Base-by-base conservation (phyloP, 1,140 invertebrate genomes). In the Muscidifurax raptorellus region DNA sequence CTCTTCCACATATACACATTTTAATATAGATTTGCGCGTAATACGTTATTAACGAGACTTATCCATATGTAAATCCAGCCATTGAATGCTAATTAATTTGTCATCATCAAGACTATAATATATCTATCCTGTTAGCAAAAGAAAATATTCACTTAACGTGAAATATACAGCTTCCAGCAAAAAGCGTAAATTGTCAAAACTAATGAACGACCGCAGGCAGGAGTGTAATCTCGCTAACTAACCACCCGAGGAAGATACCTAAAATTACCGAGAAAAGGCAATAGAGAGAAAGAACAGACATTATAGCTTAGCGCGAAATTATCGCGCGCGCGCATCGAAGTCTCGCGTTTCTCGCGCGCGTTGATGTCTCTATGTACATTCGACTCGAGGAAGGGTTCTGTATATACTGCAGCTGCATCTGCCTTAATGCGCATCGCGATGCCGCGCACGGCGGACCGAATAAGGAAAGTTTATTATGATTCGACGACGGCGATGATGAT, bases 341-440 rank as follows among this genome's bases (percentile, higher is more conserved):
- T 82, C 80, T 79, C 80, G 40, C 76, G 40, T 36, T 74, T 75
- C 52, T 47, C 44, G 22, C 76, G 28, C 75, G 66, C 77, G 69
- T 79, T 75, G 75, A 82, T 78, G 85, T 86, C 76, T 79, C 72
- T 78, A 82, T 78, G 10, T 22, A 81, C 75, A n/a, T 15, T n/a
- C 18, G 47, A 4, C 7, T 9, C 18, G 10, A n/a, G 30, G 7
- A 59, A 59, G 52, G 52, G 52, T 59, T 59, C 52, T 59, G 6
- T 59, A 18, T 59, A n/a, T n/a, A n/a, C n/a, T n/a, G 18, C 52
- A 59, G n/a, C 27, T 22, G 25, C 25, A 44, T n/a, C 12, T 47
- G 74, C 22, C 12, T 44, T 67, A 76, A 82, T 67, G n/a, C 44
- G 15, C n/a, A n/a, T 44, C 36, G 36, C 0, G 44, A 67, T 44